Evolutionary conservation across 2,888 invertebrate species (phyloP), one percentile per base, ranked within the genome.

Genomic region (Allygus modestus): DNA sequence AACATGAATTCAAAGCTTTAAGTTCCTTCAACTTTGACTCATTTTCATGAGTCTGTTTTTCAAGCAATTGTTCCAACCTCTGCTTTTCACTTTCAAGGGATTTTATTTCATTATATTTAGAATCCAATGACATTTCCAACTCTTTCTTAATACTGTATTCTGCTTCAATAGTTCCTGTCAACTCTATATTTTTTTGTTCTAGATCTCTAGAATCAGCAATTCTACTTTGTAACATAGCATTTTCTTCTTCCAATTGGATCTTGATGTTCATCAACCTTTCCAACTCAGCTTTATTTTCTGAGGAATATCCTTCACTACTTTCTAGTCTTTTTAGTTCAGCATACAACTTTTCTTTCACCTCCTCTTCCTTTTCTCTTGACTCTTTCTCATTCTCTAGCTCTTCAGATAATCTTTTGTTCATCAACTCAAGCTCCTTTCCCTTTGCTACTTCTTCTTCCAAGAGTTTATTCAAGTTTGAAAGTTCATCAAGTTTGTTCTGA

Each of bases 161-260:
- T n/a, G 91, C 89, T 87, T 91, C 91, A 4, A 88, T 61, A 54
- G 89, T 88, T 86, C 90, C 69, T 0, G 77, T 41, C 31, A 85
- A 84, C 23, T 54, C 82, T 28, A 28, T 58, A 41, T 71, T 79
- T 31, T 82, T 73, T 54, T 85, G 82, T 28, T 84, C 54, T 4
- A 26, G 26, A 23, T 84, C 85, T n/a, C 73, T 51, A 0, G 84
- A 61, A 33, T 54, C 54, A 15, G 75, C 54, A 20, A 85, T 83
- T 51, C 51, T 75, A 20, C 85, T 61, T 15, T 85, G 65, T 12
- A 84, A 15, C 12, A 84, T 82, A 75, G 12, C 46, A 4, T 82
- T 75, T 41, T 85, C 85, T 58, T 71, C 79, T 33, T 75, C 26
- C n/a, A 61, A 43, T n/a, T 79, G 84, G 15, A 15, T 31, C n/a